phyloP scores from a whole-genome alignment of 2,797 vertebrate genomes.

The Sylvia borin region DNA sequence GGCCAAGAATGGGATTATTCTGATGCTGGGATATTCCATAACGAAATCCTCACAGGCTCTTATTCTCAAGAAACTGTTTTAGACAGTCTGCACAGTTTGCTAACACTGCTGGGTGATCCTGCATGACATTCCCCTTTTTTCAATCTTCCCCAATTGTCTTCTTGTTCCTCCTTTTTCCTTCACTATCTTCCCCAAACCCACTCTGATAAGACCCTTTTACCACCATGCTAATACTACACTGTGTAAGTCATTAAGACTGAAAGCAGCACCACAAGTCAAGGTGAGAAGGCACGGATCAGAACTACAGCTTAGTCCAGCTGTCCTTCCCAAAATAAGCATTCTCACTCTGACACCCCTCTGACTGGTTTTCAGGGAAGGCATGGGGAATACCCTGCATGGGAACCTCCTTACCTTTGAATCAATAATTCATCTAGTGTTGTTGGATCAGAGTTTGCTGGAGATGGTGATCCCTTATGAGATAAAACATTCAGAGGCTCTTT shows the following conservation, averaged over 20 bases:
- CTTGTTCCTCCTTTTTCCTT: background rate
- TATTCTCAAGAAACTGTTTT: background rate
- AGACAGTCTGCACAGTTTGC: background rate
- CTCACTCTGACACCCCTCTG: background rate
- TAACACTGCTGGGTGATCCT: background rate
- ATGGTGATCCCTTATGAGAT: background rate
- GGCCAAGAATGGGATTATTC: background rate
- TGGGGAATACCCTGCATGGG: fast-evolving
- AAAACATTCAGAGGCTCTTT: constrained; percentile 33
- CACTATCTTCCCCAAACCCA: background rate
- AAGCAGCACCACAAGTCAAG: background rate
- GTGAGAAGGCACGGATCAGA: background rate
- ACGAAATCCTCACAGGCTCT: background rate
- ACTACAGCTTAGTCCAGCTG: background rate
- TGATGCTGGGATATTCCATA: background rate
- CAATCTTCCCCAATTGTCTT: background rate
- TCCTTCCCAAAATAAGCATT: background rate
- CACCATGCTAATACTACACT: fast-evolving
- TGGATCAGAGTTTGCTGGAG: background rate
- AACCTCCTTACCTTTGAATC: constrained; percentile 63
- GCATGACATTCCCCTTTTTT: background rate
- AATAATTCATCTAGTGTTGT: background rate
- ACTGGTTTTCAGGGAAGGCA: background rate
- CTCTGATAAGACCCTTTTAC: background rate
- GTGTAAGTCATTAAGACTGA: background rate